These are phyloP conservation scores for Pseudococcus jackbeardsleyi DNA, from an alignment of 2,888 invertebrate genomes.

Conservation along the genomic window DNA sequence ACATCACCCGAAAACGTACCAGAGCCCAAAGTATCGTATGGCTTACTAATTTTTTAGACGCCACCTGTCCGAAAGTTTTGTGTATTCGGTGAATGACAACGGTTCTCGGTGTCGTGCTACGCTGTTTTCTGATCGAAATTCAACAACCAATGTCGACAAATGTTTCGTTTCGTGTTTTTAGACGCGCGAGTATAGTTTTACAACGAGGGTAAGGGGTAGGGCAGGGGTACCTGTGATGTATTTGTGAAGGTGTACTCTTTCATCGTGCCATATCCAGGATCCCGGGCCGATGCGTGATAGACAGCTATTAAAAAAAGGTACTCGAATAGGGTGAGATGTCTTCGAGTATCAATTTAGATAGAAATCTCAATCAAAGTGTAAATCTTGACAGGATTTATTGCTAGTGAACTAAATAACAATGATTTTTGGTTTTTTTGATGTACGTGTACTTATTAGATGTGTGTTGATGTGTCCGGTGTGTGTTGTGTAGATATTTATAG, in stretches of 20 bases:
- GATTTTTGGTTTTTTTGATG: not conserved
- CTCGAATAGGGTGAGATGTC: slow-evolving; percentile 47
- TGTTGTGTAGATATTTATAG: not conserved
- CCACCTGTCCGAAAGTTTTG: slow-evolving; percentile 50
- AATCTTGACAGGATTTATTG: slow-evolving; percentile 41
- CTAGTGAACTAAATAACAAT: slow-evolving; percentile 17
- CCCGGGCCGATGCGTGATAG: slow-evolving; percentile 40
- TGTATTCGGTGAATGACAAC: slow-evolving; percentile 47
- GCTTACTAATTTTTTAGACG: slow-evolving; percentile 55
- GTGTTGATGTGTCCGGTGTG: too few species aligned
- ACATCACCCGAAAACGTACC: slow-evolving; percentile 16
- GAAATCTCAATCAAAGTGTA: slow-evolving; percentile 51
- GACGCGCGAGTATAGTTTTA: slow-evolving; percentile 1
- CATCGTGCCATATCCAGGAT: not conserved
- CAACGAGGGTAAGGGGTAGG: not conserved
- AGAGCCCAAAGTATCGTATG: slow-evolving; percentile 46
- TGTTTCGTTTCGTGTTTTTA: slow-evolving; percentile 34
- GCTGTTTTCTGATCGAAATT: slow-evolving; percentile 4
- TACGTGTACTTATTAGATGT: not conserved
- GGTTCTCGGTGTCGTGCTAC: not conserved
- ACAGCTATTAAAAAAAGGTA: slow-evolving; percentile 42
- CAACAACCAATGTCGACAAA: slow-evolving; percentile 54
- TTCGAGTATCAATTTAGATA: slow-evolving; percentile 48
- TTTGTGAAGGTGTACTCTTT: slow-evolving; percentile 27
- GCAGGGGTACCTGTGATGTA: not conserved